Evolutionary conservation across 2,113 vertebrate genomes (phyloP).

Genomic region (Scomber scombrus): DNA sequence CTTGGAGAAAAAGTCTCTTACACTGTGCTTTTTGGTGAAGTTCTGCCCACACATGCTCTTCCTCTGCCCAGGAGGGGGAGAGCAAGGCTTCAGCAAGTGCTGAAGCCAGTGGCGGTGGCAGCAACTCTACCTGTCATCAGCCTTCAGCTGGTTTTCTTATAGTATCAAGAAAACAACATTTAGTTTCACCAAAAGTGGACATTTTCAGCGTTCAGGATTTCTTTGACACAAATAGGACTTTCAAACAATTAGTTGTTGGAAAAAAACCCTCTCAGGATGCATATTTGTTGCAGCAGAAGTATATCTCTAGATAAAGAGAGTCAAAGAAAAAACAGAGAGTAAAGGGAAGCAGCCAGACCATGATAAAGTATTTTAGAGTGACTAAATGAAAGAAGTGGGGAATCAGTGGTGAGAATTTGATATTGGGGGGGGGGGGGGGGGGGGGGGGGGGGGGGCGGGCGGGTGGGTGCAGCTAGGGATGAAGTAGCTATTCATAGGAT

Average conservation of each 20-base stretch:
- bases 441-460: background rate
- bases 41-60: too few relatives aligned
- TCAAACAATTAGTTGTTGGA: background rate
- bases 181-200: background rate
- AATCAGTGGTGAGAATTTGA: slow-evolving; percentile 27
- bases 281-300: background rate
- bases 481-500: slow-evolving; percentile 39
- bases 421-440: background rate
- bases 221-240: background rate
- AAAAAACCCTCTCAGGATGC: background rate
- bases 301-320: background rate
- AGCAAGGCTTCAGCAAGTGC: too few relatives aligned
- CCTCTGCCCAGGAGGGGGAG: too few relatives aligned
- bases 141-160: background rate
- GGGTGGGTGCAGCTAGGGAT: background rate
- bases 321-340: background rate
- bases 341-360: background rate
- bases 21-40: too few relatives aligned
- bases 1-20: too few relatives aligned
- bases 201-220: background rate
- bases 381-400: slow-evolving; percentile 3
- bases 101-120: too few relatives aligned
- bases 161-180: background rate
- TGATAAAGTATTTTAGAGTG: slow-evolving; percentile 18
- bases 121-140: too few relatives aligned